A percentile compares a stretch with the other conserved stretches of the same genome.
Evolutionary conservation across 2,888 invertebrate genomes (phyloP).

Genomic region (Xylota segnis): DNA sequence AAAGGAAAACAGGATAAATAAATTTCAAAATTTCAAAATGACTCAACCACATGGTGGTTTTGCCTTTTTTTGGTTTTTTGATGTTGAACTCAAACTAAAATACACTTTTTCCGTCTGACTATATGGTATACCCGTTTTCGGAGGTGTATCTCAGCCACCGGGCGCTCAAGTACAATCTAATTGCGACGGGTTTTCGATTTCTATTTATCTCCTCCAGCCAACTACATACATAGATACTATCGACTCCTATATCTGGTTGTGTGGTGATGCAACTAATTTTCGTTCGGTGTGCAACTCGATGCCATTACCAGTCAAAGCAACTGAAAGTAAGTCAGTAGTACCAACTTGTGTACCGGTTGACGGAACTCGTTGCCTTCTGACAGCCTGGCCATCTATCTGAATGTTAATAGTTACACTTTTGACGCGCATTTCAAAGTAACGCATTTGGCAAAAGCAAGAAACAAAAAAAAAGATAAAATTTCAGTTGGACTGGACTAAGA

Average conservation of each 20-base stretch:
- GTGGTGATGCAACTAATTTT: constrained; percentile 55
- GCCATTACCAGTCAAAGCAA: constrained; percentile 37
- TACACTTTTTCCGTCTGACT: constrained; percentile 6
- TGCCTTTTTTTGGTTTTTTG: too few species aligned
- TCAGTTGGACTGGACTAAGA: constrained; percentile 38
- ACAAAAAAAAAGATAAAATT: constrained; percentile 31
- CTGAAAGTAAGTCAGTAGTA: constrained; percentile 62
- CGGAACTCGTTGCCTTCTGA: constrained; percentile 27
- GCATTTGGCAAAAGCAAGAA: constrained; percentile 15
- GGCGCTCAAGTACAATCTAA: constrained; percentile 56
- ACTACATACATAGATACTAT: not conserved
- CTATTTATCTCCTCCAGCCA: constrained; percentile 19
- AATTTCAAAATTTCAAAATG: constrained; percentile 3
- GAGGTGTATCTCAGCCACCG: constrained; percentile 26
- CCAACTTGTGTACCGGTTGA: constrained; percentile 19
- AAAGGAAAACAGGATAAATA: constrained; percentile 26
- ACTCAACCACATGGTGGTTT: not conserved
- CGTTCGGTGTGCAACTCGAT: constrained; percentile 32
- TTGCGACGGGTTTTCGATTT: constrained; percentile 49
- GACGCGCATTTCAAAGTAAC: constrained; percentile 38
- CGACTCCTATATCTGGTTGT: constrained; percentile 23
- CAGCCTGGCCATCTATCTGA: constrained; percentile 20
- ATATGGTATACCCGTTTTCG: constrained; percentile 9
- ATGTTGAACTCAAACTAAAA: not conserved
- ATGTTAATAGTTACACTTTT: constrained; percentile 30